Base-by-base conservation (phyloP, 2,797 vertebrate species). In the Yasuhikotakia modesta region DNA sequence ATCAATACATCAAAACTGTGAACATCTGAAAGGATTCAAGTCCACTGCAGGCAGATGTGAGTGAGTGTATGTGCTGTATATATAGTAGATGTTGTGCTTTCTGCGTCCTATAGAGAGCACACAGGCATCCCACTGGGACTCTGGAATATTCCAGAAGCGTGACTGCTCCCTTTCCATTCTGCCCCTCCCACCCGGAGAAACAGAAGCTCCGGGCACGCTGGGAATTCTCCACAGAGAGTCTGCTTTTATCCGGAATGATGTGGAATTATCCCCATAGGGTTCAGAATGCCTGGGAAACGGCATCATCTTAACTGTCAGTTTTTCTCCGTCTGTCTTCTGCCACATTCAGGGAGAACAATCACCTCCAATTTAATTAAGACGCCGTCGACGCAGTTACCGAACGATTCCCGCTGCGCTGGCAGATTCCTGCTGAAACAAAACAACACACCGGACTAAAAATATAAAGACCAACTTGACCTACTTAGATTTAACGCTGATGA, bases 221-320 rank as follows among this genome's bases (percentile, higher is more conserved):
- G 79, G 82, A 79, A 57, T n/a, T 82, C 73, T 82, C 86, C 73
- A 84, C 86, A 78, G 84, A 89, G 85, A 85, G 67, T 39, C 66
- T 79, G 60, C 83, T 90, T 92, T 91, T 83, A 89, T 90, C 74
- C 84, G 79, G 79, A 85, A 86, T 86, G 83, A 89, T 87, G 61
- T 84, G 82, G 83, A 85, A 81, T 88, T 83, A 85, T 87, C 78
- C 86, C 88, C 35, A 69, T 53, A 30, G 87, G 85, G 79, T 75
- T 58, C 16, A 24, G 70, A 55, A 55, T 10, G 79, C 84, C 85
- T 83, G 68, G 76, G 57, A 71, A 45, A 55, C 39, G 14, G 55
- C 13, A 27, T 27, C 79, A 17, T 65, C 61, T 30, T 58, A 52
- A 27, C 79, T 78, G 83, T 85, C 67, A 76, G 83, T 83, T 14